Base-by-base conservation (phyloP, 2,113 vertebrate species). In the Stomatorhinus ivindoensis region DNA sequence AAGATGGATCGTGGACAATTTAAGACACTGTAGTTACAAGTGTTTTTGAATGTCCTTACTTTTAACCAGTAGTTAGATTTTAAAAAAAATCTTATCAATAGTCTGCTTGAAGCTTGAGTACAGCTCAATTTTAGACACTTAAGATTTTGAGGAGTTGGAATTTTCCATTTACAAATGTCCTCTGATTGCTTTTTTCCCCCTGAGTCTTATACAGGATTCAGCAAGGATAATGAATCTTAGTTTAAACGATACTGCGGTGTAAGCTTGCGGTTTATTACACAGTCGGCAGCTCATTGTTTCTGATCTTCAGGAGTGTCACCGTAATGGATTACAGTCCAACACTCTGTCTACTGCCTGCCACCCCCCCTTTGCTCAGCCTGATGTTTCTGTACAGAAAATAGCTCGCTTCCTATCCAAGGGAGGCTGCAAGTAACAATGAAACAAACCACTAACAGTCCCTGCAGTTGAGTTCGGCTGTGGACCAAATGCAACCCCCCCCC, bases 211-310 rank as follows among this genome's bases (percentile, higher is more conserved):
- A 93, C 90, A 93, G 87, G 92, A 94, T 93, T 90, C 92, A 89
- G 94, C 92, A 93, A 94, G 93, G 91, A 94, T 95, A 96, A 95
- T 96, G 94, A 95, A 96, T 96, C 95, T 95, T 93, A 94, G 95
- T 96, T 96, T 94, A 93, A 93, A 90, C 82, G 90, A 91, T 92
- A 93, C 93, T 95, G 95, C 95, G 92, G 94, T 89, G 95, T 94
- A 95, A 95, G 94, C 94, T 92, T 58, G 87, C 90, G 91, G 91
- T 95, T 95, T 96, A 94, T 95, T 95, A 95, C 95, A 93, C 91
- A 93, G 94, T 93, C 94, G 93, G 94, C 91, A 92, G 92, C 94
- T 94, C 94, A 93, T 94, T 95, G 94, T 93, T 92, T 96, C 91
- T 93, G 92, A 95, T 95, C 92, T 93, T 93, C 58, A 50, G 89